These are phyloP conservation scores for Corythoichthys intestinalis DNA, from an alignment of 2,113 vertebrate species.

Conservation along the genomic window DNA sequence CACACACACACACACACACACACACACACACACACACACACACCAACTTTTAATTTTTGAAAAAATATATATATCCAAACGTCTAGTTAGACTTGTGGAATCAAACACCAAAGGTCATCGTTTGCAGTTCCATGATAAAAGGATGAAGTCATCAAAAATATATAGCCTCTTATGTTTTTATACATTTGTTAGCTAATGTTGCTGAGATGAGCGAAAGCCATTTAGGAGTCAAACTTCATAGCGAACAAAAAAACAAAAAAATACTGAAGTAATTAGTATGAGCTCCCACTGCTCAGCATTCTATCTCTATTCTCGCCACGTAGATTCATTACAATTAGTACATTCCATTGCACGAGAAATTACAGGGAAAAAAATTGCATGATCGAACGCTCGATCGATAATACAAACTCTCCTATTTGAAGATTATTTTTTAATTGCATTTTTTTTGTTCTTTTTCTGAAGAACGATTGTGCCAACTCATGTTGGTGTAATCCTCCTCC, in stretches of 20 bases:
- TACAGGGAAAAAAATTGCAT: conserved; percentile 27
- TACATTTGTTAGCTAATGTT: conserved; percentile 60
- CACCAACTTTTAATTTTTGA: conserved; percentile 52
- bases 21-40: conserved; percentile 46
- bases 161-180: conserved; percentile 56
- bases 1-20: too few relatives aligned
- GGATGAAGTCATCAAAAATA: conserved; percentile 65
- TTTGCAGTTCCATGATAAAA: conserved; percentile 31
- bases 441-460: conserved; percentile 52
- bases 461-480: conserved; percentile 59
- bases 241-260: conserved; percentile 21
- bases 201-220: conserved; percentile 46
- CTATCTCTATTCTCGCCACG: conserved; percentile 7
- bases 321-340: conserved; percentile 53
- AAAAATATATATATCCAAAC: conserved; percentile 30
- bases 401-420: conserved; percentile 66
- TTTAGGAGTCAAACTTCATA: conserved; percentile 50
- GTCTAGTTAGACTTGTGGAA: conserved; percentile 43
- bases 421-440: conserved; percentile 44
- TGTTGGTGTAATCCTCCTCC: conserved; percentile 47
- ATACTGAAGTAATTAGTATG: conserved; percentile 45
- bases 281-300: conserved; percentile 37
- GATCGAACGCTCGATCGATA: conserved; percentile 61
- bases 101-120: conserved; percentile 28
- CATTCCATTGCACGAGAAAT: conserved; percentile 52